Percentiles rank a stretch among this genome's conserved stretches.
phyloP scores from a whole-genome alignment of 2,888 invertebrate genomes.

The Agrochola circellaris region DNA sequence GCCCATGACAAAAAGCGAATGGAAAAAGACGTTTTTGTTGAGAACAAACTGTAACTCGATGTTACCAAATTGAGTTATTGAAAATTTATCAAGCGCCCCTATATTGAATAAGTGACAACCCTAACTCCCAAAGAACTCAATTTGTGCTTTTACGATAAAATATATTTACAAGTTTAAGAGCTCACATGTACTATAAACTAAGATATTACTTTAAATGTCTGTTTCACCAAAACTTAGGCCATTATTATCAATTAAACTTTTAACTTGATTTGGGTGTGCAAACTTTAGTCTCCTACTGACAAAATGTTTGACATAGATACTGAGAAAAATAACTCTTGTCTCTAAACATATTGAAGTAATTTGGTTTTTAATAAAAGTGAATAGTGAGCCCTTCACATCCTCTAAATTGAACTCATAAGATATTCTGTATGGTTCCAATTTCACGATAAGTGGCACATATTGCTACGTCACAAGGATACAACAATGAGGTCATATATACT shows the following conservation, averaged over 20 bases:
- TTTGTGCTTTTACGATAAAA: not conserved
- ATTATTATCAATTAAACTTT: conserved; percentile 26
- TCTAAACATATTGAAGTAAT: not conserved
- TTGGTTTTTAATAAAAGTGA: conserved; percentile 1
- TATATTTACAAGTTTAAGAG: conserved; percentile 40
- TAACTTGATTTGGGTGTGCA: conserved; percentile 13
- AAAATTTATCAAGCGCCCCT: conserved; percentile 18
- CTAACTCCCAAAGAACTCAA: conserved; percentile 10
- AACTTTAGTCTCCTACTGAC: not conserved
- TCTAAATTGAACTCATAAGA: conserved; percentile 27
- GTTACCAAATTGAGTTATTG: conserved; percentile 24
- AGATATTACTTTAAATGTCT: conserved; percentile 41
- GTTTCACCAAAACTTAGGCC: conserved; percentile 38
- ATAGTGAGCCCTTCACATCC: not conserved
- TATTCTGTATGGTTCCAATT: conserved; percentile 22
- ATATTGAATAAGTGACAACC: conserved; percentile 27
- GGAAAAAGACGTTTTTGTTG: conserved; percentile 18
- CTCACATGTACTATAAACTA: conserved; percentile 22
- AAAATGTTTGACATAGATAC: not conserved
- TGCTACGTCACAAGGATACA: conserved; percentile 11
- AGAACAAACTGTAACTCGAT: not conserved
- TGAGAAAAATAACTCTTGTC: not conserved
- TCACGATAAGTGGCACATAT: conserved; percentile 23
- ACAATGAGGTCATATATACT: conserved; percentile 29
- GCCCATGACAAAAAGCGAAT: too few relatives aligned